phyloP scores from a whole-genome alignment of 2,797 vertebrate genomes.

The Anguilla pacifica region DNA sequence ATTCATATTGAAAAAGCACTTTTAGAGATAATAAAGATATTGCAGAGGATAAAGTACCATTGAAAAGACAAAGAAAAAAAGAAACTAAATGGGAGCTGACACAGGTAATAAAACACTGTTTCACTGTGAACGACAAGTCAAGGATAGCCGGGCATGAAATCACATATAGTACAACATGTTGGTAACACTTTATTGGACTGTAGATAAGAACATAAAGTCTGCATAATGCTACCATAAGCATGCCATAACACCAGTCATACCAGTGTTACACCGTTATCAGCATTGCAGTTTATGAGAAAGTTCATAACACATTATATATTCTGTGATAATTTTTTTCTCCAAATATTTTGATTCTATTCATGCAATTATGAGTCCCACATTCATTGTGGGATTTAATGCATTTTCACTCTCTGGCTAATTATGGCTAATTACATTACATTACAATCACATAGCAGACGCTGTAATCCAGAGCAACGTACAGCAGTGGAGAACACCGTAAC shows the following conservation, averaged over 20 bases:
- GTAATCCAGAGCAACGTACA: not conserved
- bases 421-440: too few relatives aligned
- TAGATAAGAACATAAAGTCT: not conserved
- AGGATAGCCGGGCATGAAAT: not conserved
- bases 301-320: not conserved
- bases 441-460: not conserved
- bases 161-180: not conserved
- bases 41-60: constrained; percentile 34
- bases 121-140: not conserved
- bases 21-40: constrained; percentile 48
- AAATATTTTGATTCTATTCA: not conserved
- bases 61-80: constrained; percentile 5
- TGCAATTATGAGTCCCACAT: not conserved
- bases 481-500: not conserved
- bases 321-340: not conserved
- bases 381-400: not conserved
- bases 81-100: not conserved
- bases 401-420: too few relatives aligned
- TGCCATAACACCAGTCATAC: not conserved
- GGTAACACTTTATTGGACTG: not conserved
- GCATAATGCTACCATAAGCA: not conserved
- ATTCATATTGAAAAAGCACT: constrained; percentile 44
- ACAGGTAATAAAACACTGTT: not conserved
- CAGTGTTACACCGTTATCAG: not conserved
- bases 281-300: not conserved